A percentile compares a stretch with the other conserved stretches of the same genome.
Conservation (phyloP, 2,888 invertebrate species). For the Lepidochitona cinerea region DNA sequence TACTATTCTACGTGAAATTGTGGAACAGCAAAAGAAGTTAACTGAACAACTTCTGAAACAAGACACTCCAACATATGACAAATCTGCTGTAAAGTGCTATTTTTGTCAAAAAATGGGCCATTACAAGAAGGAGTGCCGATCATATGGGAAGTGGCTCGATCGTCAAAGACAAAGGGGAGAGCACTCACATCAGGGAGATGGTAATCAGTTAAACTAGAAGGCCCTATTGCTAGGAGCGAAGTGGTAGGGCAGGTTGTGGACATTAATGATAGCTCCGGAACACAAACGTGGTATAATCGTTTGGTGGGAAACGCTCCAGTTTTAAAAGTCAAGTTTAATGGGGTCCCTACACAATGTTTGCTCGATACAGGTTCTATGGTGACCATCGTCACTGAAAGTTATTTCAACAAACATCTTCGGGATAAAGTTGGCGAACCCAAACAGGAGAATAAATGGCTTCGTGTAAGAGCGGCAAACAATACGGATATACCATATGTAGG, state of each 20-base stretch:
- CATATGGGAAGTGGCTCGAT: not conserved
- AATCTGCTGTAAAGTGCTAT: not conserved
- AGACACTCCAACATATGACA: not conserved
- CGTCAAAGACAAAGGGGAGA: not conserved
- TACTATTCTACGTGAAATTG: no score
- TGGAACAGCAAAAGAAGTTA: no score
- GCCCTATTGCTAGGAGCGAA: not conserved
- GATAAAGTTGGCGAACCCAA: not conserved
- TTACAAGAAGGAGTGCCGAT: not conserved
- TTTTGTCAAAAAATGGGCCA: not conserved
- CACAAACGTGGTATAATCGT: not conserved
- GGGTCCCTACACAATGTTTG: not conserved
- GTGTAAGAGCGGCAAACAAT: conserved; percentile 10
- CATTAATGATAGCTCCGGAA: not conserved
- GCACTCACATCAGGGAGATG: no score
- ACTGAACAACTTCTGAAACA: no score
- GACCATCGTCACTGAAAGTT: not conserved
- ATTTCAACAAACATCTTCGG: not conserved
- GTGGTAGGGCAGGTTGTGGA: not conserved
- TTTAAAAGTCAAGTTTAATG: not conserved
- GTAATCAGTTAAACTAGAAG: not conserved
- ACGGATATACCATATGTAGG: conserved; percentile 13
- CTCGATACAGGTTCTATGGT: not conserved
- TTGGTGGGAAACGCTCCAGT: not conserved
- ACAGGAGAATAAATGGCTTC: not conserved